Base-by-base conservation (phyloP, 2,113 vertebrate species). In the Indicator indicator region DNA sequence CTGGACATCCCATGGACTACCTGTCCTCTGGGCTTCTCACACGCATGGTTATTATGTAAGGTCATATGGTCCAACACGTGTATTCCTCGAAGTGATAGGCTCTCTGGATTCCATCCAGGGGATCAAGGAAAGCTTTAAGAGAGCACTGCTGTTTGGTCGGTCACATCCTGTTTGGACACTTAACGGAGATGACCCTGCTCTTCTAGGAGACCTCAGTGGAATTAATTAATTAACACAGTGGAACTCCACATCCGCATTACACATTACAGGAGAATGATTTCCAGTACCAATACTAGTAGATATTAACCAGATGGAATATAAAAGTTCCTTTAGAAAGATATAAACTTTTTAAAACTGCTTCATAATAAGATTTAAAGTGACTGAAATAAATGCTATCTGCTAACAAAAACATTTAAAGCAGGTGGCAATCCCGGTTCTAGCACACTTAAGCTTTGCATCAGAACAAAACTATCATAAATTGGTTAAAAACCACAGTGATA, bases 391-490 rank as follows among this genome's bases (percentile, higher is more conserved):
- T 33, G 85, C 65, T 91, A 65, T 86, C 75, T 6, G 18, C 50
- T 96, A 94, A 93, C 80, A 95, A 94, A 62, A 94, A 94, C 64
- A 92, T 78, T 86, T 71, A 75, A 94, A 94, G 95, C 93, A 83
- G 92, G 94, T 1, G 81, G 92, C 92, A 95, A 82, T 95, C 86
- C 60, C 87, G 55, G 68, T 94, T 96, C 81, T 70, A 95, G 69
- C 72, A 88, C n/a, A 90, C 59, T 91, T 93, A 59, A 78, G 88
- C 79, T 88, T 91, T 88, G 76, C 90, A 90, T 90, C 78, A 94
- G 90, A 95, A 95, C 86, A 95, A 89, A 95, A 89, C 91, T 93
- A 94, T 60, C 88, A 84, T 54, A 95, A 95, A 94, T 95, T 93
- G 90, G 88, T 96, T 96, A 95, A 89, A 95, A 97, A 86, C 63